Evolutionary conservation across 2,888 invertebrate genomes (phyloP), one percentile per base, ranked within the genome.

Genomic region (Xanthia icteritia): DNA sequence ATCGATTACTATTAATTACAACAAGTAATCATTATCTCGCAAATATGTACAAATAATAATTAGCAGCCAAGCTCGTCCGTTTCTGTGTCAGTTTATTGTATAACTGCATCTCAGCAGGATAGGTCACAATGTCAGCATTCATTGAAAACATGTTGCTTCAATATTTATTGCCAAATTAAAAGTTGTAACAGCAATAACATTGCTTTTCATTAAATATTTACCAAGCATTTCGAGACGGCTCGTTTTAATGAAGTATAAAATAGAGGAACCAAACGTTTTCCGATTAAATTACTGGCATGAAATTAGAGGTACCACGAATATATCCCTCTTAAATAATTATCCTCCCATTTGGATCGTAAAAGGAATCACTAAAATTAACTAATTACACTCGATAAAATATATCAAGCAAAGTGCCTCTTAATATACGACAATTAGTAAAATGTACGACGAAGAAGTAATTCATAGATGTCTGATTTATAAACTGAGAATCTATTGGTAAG

Each of bases 341-440:
- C 67, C 42, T 69, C 39, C 36, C 58, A 68, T 70, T 70, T 23
- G 54, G 54, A 73, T 61, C 42, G 79, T 83, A 83, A 78, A 83
- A 83, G 79, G 74, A 83, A 63, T 83, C 74, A 72, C 65, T 82
- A 66, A 71, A 71, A 82, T 86, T 67, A 72, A 73, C 69, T 83
- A 86, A 83, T 83, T 83, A 78, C 48, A 69, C 61, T 75, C 17
- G 58, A 78, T 86, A 60, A 73, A 83, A 84, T 73, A 86, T 83
- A 48, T 45, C 58, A 48, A 66, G 54, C 69, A 48, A 66, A 83
- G 71, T 83, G 79, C 39, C 58, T 66, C 63, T 48, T 86, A 86
- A 86, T 83, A 65, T 66, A 72, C 71, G 61, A 72, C 42, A 74
- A 86, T 83, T 79, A 83, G 79, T 78, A 27, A 60, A 86, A 72